Conservation (phyloP, 1,140 invertebrate genomes). For the Melanaphis sacchari region DNA sequence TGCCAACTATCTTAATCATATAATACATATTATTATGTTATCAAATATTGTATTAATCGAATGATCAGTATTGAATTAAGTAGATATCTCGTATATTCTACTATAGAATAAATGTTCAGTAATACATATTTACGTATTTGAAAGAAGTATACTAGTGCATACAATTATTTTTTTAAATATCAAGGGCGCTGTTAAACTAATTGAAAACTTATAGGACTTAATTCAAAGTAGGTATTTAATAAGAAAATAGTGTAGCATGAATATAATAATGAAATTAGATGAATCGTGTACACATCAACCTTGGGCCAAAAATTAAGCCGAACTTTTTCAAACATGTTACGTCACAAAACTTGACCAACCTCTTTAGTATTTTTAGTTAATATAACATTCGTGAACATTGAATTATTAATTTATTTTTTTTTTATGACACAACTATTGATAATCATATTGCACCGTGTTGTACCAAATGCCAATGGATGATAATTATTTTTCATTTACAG, state of each 20-base stretch:
- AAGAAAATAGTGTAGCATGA: neutral
- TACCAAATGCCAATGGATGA: neutral
- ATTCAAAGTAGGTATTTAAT: neutral
- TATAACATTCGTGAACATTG: neutral
- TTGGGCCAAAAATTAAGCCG: neutral
- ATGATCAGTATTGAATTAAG: neutral
- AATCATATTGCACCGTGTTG: neutral
- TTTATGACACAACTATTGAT: neutral
- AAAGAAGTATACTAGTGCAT: neutral
- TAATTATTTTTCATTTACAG: constrained; percentile 67
- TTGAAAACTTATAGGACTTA: neutral
- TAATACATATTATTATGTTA: neutral
- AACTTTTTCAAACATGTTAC: neutral
- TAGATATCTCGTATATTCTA: neutral
- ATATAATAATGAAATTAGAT: constrained; percentile 15
- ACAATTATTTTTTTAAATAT: neutral
- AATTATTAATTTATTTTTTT: neutral
- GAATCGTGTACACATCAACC: constrained; percentile 24
- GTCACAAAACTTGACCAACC: neutral
- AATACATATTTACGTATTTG: neutral
- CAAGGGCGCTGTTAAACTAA: neutral
- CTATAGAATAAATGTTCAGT: neutral
- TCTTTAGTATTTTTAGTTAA: neutral
- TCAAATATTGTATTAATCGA: neutral
- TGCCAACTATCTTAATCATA: neutral